Conservation (phyloP, 2,888 invertebrate genomes). For the Thyatira batis region DNA sequence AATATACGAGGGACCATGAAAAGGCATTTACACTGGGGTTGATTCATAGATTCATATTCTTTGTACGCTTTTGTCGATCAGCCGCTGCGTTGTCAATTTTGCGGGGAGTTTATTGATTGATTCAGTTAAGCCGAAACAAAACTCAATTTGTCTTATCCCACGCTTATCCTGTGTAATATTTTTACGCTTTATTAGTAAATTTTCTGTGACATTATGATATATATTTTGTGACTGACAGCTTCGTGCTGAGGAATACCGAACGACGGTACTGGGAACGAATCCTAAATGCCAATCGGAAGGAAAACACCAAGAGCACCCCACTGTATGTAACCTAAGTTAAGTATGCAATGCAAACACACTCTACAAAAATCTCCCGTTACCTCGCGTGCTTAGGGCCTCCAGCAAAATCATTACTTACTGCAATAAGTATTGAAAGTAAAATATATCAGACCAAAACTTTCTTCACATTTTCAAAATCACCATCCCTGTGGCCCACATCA, state of each 20-base stretch:
- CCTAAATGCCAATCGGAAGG: too few species aligned
- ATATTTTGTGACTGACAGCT: too few species aligned
- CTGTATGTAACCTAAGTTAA: too few species aligned
- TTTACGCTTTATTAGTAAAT: conserved; percentile 17
- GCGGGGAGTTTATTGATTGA: conserved; percentile 37
- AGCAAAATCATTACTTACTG: too few species aligned
- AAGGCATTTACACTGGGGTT: conserved; percentile 19
- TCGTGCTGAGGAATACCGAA: too few species aligned
- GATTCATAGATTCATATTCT: conserved; percentile 26
- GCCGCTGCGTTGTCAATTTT: conserved; percentile 22
- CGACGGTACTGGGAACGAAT: too few species aligned
- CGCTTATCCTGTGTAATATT: conserved; percentile 23
- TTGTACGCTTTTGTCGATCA: conserved; percentile 16
- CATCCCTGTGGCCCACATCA: background rate
- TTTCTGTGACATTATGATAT: background rate
- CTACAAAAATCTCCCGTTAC: too few species aligned
- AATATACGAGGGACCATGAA: conserved; percentile 19
- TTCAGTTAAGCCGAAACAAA: conserved; percentile 34
- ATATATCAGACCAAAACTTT: too few species aligned
- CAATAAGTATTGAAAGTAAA: too few species aligned
- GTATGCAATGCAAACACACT: too few species aligned
- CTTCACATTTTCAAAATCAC: background rate
- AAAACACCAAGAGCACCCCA: too few species aligned
- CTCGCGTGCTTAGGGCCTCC: too few species aligned
- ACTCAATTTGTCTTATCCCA: conserved; percentile 41